Conservation (phyloP, 2,797 vertebrate genomes). For the Psittacula derbiana region DNA sequence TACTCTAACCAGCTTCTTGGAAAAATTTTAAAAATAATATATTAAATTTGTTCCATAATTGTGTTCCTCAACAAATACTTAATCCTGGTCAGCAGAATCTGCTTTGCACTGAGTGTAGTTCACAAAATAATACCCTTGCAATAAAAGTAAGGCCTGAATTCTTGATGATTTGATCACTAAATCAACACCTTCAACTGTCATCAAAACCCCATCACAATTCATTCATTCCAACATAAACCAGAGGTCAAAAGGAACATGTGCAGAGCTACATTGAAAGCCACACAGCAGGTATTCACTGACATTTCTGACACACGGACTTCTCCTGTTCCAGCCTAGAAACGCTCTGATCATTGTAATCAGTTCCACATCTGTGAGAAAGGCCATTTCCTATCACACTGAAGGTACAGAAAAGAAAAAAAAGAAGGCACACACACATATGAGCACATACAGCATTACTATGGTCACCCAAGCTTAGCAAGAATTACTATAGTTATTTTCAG, state of each 20-base stretch:
- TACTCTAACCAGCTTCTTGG: neutral
- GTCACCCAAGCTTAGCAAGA: neutral
- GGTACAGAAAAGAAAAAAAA: neutral
- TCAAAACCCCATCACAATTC: neutral
- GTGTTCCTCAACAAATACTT: neutral
- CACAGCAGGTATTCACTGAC: neutral
- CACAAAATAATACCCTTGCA: neutral
- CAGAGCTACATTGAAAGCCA: neutral
- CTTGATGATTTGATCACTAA: neutral
- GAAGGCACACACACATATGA: neutral
- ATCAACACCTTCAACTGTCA: neutral
- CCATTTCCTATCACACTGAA: neutral
- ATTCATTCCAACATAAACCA: neutral
- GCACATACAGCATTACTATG: neutral
- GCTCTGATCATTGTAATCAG: neutral
- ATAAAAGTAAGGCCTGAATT: neutral
- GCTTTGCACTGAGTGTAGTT: neutral
- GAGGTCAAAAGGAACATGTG: neutral
- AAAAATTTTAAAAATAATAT: neutral
- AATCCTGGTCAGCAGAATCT: neutral
- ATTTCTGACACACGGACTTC: neutral
- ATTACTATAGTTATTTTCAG: conserved; percentile 12
- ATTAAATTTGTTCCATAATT: neutral
- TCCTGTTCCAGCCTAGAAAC: neutral
- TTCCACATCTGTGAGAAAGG: neutral